Evolutionary conservation across 2,888 invertebrate genomes (phyloP).

Genomic region (Ennomos fuscantarius): DNA sequence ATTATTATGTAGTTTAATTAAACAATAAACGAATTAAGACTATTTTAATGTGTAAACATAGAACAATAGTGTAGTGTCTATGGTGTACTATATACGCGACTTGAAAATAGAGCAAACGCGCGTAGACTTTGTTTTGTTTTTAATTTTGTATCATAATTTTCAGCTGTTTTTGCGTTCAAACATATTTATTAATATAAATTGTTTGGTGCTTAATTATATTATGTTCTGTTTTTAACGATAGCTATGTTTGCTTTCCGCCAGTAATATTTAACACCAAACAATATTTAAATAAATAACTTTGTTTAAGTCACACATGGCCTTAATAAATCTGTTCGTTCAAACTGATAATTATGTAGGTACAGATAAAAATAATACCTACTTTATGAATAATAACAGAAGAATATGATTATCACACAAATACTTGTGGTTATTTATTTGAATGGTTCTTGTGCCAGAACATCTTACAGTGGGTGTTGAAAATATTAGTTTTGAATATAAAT

Average conservation of each 20-base stretch:
- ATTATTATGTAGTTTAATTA: not conserved
- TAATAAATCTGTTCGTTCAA: conserved; percentile 9
- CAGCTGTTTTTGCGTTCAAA: not conserved
- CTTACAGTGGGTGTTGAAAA: conserved; percentile 57
- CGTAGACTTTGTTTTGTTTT: too few relatives aligned
- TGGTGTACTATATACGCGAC: too few relatives aligned
- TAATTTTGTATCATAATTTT: not conserved
- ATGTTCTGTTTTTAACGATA: too few relatives aligned
- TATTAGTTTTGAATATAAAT: conserved; percentile 48
- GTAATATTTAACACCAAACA: too few relatives aligned
- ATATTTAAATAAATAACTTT: conserved; percentile 1
- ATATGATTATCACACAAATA: conserved; percentile 21
- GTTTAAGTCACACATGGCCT: conserved; percentile 5
- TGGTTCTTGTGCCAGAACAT: conserved; percentile 54
- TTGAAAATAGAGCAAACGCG: too few relatives aligned
- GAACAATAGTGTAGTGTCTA: too few relatives aligned
- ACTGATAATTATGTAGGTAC: conserved; percentile 11
- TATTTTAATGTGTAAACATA: too few relatives aligned
- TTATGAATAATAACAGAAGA: conserved; percentile 12
- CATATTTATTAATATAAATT: too few relatives aligned
- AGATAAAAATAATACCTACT: conserved; percentile 27
- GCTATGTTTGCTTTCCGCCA: too few relatives aligned
- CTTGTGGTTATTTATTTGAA: conserved; percentile 38
- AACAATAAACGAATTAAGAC: too few relatives aligned
- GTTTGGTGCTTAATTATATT: too few relatives aligned